phyloP scores from a whole-genome alignment of 2,113 vertebrate species.

The Gymnocephalus cernua region DNA sequence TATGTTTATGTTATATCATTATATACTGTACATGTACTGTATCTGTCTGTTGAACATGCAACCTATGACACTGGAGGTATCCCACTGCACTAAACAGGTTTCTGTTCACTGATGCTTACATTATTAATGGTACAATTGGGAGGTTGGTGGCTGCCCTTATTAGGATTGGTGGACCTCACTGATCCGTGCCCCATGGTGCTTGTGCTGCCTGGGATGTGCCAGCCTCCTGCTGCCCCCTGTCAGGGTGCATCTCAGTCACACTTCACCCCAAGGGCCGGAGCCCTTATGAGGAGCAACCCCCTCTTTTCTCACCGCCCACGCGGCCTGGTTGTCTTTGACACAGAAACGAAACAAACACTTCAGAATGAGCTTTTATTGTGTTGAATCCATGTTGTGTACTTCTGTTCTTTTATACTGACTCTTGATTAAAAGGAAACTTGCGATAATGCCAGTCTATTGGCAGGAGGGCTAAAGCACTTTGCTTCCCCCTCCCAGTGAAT shows the following conservation, averaged over 20 bases:
- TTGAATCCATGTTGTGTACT: slow-evolving; percentile 28
- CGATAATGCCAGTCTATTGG: background rate
- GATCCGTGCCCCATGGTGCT: slow-evolving; percentile 77
- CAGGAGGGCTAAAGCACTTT: slow-evolving; percentile 11
- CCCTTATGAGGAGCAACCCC: slow-evolving; percentile 79
- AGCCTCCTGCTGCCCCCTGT: slow-evolving; percentile 88
- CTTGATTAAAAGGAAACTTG: slow-evolving; percentile 27
- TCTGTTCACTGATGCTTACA: slow-evolving; percentile 22
- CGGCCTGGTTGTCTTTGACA: slow-evolving; percentile 91
- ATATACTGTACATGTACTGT: background rate
- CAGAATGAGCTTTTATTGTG: slow-evolving; percentile 58
- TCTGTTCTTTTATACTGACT: slow-evolving; percentile 44
- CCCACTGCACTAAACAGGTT: slow-evolving; percentile 1
- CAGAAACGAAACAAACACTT: slow-evolving; percentile 84
- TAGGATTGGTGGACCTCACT: slow-evolving; percentile 51
- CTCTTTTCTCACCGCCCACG: slow-evolving; percentile 84
- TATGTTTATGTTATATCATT: background rate
- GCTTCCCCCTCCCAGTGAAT: background rate
- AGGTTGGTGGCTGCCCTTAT: slow-evolving; percentile 62
- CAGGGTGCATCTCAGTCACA: slow-evolving; percentile 86
- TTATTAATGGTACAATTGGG: slow-evolving; percentile 44
- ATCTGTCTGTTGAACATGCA: background rate
- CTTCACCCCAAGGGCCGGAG: slow-evolving; percentile 81
- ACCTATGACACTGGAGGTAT: background rate
- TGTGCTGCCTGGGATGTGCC: slow-evolving; percentile 78